Evolutionary conservation across 2,888 invertebrate species (phyloP).

Genomic region (Parochlus steinenii): DNA sequence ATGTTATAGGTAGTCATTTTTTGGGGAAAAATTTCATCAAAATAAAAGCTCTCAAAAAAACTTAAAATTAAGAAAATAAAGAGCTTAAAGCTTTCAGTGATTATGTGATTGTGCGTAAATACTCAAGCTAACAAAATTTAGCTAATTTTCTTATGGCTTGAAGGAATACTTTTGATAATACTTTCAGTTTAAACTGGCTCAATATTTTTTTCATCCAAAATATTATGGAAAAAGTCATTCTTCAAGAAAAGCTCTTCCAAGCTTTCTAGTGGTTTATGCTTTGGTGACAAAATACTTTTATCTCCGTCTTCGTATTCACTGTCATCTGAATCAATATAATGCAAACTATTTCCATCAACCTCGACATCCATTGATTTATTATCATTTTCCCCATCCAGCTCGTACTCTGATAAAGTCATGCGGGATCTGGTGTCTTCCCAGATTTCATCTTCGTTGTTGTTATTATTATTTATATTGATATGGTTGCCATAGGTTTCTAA

Average conservation of each 20-base stretch:
- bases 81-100: too few relatives aligned
- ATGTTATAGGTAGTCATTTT: too few relatives aligned
- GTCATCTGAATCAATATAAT: conserved; percentile 10
- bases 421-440: neutral
- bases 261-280: conserved; percentile 8
- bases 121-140: too few relatives aligned
- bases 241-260: conserved; percentile 11
- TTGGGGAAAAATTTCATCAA: too few relatives aligned
- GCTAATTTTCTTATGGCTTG: too few relatives aligned
- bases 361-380: conserved; percentile 11
- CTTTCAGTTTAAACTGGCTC: too few relatives aligned
- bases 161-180: too few relatives aligned
- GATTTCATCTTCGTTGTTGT: conserved; percentile 1
- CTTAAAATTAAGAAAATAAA: too few relatives aligned
- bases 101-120: too few relatives aligned
- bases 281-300: conserved; percentile 1
- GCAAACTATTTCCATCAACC: conserved; percentile 8
- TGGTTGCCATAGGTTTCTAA: conserved; percentile 17
- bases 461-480: conserved; percentile 8
- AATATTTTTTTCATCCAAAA: conserved; percentile 9
- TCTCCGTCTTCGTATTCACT: conserved; percentile 8
- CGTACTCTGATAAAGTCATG: neutral
- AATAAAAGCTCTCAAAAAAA: too few relatives aligned
- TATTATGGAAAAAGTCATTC: conserved; percentile 9
- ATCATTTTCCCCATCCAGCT: conserved; percentile 10